phyloP scores from a whole-genome alignment of 2,888 invertebrate species.

The Phyllotreta cruciferae region DNA sequence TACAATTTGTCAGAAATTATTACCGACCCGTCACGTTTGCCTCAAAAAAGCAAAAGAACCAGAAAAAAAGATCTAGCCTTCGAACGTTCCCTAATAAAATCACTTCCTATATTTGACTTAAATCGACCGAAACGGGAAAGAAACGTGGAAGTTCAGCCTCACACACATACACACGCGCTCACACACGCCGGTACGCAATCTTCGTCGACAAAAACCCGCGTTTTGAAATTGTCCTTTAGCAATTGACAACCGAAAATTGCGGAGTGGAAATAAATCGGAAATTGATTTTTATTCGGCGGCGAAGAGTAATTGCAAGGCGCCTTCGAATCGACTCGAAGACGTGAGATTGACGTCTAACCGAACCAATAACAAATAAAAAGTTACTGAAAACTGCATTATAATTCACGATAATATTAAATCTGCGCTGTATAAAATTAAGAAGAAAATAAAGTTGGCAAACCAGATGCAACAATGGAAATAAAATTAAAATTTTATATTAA shows the following conservation, averaged over 20 bases:
- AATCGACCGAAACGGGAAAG: conserved; percentile 19
- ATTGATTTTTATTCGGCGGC: conserved; percentile 56
- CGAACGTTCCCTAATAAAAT: conserved; percentile 15
- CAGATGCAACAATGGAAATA: too few relatives aligned
- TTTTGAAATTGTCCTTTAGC: conserved; percentile 35
- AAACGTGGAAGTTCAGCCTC: conserved; percentile 8
- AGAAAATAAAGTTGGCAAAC: too few relatives aligned
- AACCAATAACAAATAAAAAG: too few relatives aligned
- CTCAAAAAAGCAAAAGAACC: background rate
- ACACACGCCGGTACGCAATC: conserved; percentile 19
- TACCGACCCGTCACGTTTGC: conserved; percentile 2
- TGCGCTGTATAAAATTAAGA: too few relatives aligned
- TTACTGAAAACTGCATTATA: too few relatives aligned
- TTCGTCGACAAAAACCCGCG: conserved; percentile 25
- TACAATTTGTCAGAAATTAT: conserved; percentile 1
- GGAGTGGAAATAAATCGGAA: conserved; percentile 56
- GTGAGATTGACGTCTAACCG: conserved; percentile 46
- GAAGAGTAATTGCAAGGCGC: conserved; percentile 56
- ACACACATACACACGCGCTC: conserved; percentile 4
- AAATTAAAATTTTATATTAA: too few relatives aligned
- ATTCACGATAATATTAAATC: too few relatives aligned
- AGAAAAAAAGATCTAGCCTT: background rate
- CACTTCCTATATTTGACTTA: conserved; percentile 18
- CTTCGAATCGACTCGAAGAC: conserved; percentile 34
- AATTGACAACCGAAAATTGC: conserved; percentile 41